Conservation (phyloP, 2,113 vertebrate genomes). For the Cynoglossus semilaevis region DNA sequence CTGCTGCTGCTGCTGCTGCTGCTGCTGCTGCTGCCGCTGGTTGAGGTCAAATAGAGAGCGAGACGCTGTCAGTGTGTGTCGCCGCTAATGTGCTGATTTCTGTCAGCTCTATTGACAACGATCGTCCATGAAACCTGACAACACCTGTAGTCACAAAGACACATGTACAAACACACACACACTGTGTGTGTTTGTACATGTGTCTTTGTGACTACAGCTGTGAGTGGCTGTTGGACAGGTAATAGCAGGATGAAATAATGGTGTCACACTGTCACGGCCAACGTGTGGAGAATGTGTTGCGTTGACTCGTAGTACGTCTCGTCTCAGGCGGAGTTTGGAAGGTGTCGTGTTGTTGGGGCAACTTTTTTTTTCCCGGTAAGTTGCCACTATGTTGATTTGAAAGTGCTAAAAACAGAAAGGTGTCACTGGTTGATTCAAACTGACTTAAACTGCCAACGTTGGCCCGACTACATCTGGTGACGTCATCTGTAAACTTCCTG, state of each 20-base stretch:
- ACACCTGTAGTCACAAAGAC: constrained; percentile 60
- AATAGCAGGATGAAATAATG: constrained; percentile 73
- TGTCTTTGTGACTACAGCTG: constrained; percentile 58
- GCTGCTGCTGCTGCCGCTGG: constrained; percentile 19
- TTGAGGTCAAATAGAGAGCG: constrained; percentile 56
- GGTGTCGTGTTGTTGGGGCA: no score
- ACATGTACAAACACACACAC: constrained; percentile 40
- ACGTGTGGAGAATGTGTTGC: no score
- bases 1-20: no score
- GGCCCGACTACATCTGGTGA: no score
- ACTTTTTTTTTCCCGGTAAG: no score
- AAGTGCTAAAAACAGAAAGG: no score
- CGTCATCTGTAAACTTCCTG: no score
- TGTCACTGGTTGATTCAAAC: no score
- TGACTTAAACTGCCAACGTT: no score
- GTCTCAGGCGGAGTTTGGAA: no score
- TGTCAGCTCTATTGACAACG: constrained; percentile 67
- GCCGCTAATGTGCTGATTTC: constrained; percentile 65
- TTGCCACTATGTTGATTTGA: no score
- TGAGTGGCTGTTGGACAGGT: constrained; percentile 63
- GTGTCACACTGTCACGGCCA: constrained; percentile 71
- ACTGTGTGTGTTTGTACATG: constrained; percentile 47
- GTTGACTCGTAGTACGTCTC: no score
- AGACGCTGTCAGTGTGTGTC: constrained; percentile 63
- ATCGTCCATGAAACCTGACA: constrained; percentile 57